Evolutionary conservation across 2,113 vertebrate genomes (phyloP).

Genomic region (Takifugu bimaculatus): DNA sequence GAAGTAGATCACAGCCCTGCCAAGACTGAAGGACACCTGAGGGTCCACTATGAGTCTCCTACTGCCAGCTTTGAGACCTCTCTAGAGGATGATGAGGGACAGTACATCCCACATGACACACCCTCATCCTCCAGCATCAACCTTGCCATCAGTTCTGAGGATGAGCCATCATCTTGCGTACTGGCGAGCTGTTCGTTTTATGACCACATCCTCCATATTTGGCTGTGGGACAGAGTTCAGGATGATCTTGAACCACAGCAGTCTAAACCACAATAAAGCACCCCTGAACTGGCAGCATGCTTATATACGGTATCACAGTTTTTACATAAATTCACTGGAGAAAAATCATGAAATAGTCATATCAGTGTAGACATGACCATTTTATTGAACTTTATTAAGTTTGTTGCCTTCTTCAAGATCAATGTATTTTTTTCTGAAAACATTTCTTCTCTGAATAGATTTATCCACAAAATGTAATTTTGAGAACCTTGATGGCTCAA

Average conservation of each 20-base stretch:
- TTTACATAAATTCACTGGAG: too few species aligned
- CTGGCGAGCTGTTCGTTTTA: slow-evolving; percentile 94
- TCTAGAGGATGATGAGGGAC: slow-evolving; percentile 71
- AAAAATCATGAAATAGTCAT: too few species aligned
- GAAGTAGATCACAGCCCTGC: slow-evolving; percentile 27
- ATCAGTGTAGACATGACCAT: too few species aligned
- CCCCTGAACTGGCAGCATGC: background rate
- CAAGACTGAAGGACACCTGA: slow-evolving; percentile 62
- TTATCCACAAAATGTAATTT: too few species aligned
- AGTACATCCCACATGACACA: slow-evolving; percentile 41
- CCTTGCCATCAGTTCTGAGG: background rate
- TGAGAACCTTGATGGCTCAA: too few species aligned
- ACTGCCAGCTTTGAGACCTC: slow-evolving; percentile 77
- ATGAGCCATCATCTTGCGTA: slow-evolving; percentile 58
- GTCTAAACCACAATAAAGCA: background rate
- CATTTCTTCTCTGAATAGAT: too few species aligned
- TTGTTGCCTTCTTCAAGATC: too few species aligned
- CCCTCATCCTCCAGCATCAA: background rate
- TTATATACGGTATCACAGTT: too few species aligned
- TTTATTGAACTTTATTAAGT: too few species aligned
- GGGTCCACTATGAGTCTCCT: slow-evolving; percentile 78
- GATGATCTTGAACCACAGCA: slow-evolving; percentile 19
- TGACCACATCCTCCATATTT: slow-evolving; percentile 87
- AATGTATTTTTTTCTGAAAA: background rate
- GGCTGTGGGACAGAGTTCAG: slow-evolving; percentile 84